Percentiles rank a stretch among this genome's conserved stretches.
Conservation (phyloP, 1,140 invertebrate species). For the Acyrthosiphon pisum region DNA sequence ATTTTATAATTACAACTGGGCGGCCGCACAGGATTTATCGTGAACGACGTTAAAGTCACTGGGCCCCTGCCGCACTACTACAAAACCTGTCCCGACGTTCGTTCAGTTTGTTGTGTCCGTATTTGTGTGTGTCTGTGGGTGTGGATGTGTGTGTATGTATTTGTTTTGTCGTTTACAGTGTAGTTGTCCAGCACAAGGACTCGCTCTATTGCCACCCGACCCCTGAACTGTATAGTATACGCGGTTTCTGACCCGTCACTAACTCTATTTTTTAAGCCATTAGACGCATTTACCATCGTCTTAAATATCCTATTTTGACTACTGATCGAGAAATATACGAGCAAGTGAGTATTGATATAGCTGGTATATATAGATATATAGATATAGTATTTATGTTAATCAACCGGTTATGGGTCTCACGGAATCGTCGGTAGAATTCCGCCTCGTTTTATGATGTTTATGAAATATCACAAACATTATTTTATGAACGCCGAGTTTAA, state of each 20-base stretch:
- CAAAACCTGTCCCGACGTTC: background rate
- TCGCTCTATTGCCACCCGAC: background rate
- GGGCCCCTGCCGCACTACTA: background rate
- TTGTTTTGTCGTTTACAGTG: background rate
- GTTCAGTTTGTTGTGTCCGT: background rate
- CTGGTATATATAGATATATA: background rate
- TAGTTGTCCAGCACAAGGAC: background rate
- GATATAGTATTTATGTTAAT: background rate
- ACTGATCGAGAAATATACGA: background rate
- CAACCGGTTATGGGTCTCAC: constrained; percentile 15
- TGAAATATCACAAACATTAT: background rate
- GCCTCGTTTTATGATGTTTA: background rate
- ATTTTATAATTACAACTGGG: background rate
- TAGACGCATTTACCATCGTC: background rate
- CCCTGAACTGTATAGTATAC: background rate
- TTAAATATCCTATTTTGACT: constrained; percentile 17
- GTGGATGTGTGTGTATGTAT: background rate
- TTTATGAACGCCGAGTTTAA: background rate
- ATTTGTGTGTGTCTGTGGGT: no score
- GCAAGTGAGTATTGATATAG: background rate
- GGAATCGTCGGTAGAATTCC: background rate
- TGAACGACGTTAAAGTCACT: background rate
- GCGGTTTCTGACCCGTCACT: constrained; percentile 10
- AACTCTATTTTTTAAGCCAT: background rate
- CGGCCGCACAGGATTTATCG: background rate